Evolutionary conservation across 2,113 vertebrate species (phyloP), one percentile per base, ranked within the genome.

Genomic region (Lynx canadensis): DNA sequence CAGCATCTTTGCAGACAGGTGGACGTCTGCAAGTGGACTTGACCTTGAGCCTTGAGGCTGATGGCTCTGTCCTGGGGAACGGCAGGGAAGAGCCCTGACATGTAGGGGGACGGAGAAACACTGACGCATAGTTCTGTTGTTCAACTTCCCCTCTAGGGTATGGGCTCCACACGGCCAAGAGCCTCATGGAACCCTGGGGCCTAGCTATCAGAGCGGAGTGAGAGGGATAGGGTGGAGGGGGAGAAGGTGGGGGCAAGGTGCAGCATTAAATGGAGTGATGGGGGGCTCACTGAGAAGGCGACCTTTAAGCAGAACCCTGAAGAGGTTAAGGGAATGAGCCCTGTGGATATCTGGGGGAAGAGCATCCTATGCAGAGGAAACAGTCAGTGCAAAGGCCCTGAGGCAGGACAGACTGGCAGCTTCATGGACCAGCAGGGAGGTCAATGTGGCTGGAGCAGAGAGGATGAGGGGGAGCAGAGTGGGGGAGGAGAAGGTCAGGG

Each of bases 41-140:
- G 89, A 36, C 66, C 63, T 60, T 36, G 55, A 33, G 19, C 65
- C 27, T 68, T 16, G 12, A 52, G 92, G 87, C 48, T 19, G 31
- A 36, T 1, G 25, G 69, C 38, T 71, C 27, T 48, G n/a, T 45
- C 1, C 0, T 10, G 36, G 52, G 15, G 16, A 4, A 5, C 0
- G 8, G 29, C 1, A 1, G 31, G 36, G 2, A 80, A 15, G 57
- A 78, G 9, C 50, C n/a, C 29, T 38, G 86, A 29, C 13, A 4
- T 0, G 0, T 0, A 15, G 10, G 19, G 19, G 31, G 76, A 82
- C 16, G 33, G 21, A 23, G 33, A 29, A 48, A 36, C 48, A 13
- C 29, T 0, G 5, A 27, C 21, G 0, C 2, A 25, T 31, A 4
- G 3, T 23, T 16, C 57, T 29, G 21, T 38, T 1, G 4, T 23